Conservation (phyloP, 2,797 vertebrate genomes). For the Sciurus carolinensis region DNA sequence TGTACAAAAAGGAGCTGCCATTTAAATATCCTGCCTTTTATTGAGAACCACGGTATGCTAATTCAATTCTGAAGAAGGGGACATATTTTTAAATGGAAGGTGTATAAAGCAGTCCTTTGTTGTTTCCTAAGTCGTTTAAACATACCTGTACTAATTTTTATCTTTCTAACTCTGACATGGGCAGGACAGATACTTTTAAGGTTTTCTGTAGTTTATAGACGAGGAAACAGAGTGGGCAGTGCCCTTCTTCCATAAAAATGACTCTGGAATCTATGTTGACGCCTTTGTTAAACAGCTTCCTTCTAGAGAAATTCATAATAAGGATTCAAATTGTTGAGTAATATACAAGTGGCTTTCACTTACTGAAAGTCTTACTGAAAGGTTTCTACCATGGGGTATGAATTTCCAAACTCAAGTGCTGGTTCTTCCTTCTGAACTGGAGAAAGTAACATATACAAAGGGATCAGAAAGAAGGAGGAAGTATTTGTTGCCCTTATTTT, state of each 20-base stretch:
- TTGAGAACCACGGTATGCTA: neutral
- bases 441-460: neutral
- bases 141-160: neutral
- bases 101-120: neutral
- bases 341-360: neutral
- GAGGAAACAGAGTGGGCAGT: neutral
- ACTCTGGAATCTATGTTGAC: neutral
- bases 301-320: neutral
- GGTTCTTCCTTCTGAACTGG: neutral
- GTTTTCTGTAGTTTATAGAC: slow-evolving; percentile 38
- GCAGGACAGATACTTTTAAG: neutral
- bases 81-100: neutral
- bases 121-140: slow-evolving; percentile 45
- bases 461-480: neutral
- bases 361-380: neutral
- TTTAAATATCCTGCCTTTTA: slow-evolving; percentile 51
- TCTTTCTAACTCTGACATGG: neutral
- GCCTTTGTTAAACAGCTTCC: neutral
- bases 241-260: neutral
- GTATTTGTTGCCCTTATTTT: neutral
- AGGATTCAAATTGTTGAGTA: neutral
- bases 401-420: neutral
- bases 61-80: neutral
- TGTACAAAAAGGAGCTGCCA: neutral
- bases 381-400: neutral